Evolutionary conservation across 2,888 invertebrate species (phyloP), one percentile per base, ranked within the genome.

Genomic region (Steromphala cineraria): DNA sequence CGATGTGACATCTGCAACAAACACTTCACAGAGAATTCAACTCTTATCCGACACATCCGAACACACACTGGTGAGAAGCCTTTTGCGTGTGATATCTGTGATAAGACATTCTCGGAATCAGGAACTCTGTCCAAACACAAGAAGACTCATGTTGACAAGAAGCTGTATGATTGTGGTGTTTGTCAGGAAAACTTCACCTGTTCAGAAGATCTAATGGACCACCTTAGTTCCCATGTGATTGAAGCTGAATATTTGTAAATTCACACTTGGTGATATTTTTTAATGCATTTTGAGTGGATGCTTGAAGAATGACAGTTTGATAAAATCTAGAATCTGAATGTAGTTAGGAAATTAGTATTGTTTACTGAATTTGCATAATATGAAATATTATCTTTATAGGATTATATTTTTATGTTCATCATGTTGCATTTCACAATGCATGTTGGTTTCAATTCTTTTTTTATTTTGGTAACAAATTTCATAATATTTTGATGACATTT

Each of bases 51-150:
- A 17, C 78, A 78, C 28, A 67, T 78, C 15, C 40, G 78, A 40
- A 78, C 78, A 10, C 78, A 78, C 24, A 78, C 78, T 13, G 78
- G 78, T 15, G 78, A 78, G n/a, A 78, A 78, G 36, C 78, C 78
- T 5, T 67, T 67, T n/a, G 28, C 62, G 15, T 78, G 78, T 67
- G 19, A 78, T 15, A 78, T 78, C 19, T 78, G 78, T 40, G 46
- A 62, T 15, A 67, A 67, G 52, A 67, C 78, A 10, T 78, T 78
- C 76, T 36, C 71, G 1, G 71, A 71, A 36, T 71, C 71, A 1
- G 71, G 71, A 40, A 71, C 71, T 10, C 19, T 71, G 19, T 36
- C 31, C 15, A 71, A 71, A n/a, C 71, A 71, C 19, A 71, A 71
- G 71, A 71, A 71, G 36, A 71, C 36, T 36, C 71, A 71, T 8